Evolutionary conservation across 2,113 vertebrate genomes (phyloP).

Genomic region (Mus spicilegus): DNA sequence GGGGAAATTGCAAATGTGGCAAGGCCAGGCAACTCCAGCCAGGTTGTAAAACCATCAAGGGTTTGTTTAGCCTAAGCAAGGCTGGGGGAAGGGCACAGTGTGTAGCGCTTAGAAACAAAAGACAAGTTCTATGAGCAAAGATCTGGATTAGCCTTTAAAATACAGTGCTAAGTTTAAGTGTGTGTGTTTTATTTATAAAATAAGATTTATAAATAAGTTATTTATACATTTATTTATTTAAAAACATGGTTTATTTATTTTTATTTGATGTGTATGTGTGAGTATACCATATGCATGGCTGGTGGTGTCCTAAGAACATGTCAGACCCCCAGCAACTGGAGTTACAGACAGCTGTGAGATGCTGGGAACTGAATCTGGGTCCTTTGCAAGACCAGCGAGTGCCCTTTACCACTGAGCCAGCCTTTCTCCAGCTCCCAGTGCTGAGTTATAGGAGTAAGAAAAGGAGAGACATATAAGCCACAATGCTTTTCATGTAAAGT

Average conservation of each 20-base stretch:
- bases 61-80: no score
- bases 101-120: background rate
- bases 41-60: no score
- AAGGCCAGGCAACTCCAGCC: no score
- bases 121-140: background rate
- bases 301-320: no score
- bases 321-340: background rate
- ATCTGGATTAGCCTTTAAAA: background rate
- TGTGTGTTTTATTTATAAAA: background rate
- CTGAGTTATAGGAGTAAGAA: slow-evolving; percentile 9
- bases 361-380: background rate
- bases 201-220: no score
- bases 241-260: background rate
- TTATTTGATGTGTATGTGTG: background rate
- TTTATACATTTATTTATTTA: no score
- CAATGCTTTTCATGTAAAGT: background rate
- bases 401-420: background rate
- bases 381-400: background rate
- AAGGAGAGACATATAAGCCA: background rate
- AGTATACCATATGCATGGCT: background rate
- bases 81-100: no score
- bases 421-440: background rate
- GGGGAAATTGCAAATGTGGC: no score
- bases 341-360: background rate
- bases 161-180: background rate